Evolutionary conservation across 2,797 vertebrate species (phyloP).

Genomic region (Tenualosa ilisha): DNA sequence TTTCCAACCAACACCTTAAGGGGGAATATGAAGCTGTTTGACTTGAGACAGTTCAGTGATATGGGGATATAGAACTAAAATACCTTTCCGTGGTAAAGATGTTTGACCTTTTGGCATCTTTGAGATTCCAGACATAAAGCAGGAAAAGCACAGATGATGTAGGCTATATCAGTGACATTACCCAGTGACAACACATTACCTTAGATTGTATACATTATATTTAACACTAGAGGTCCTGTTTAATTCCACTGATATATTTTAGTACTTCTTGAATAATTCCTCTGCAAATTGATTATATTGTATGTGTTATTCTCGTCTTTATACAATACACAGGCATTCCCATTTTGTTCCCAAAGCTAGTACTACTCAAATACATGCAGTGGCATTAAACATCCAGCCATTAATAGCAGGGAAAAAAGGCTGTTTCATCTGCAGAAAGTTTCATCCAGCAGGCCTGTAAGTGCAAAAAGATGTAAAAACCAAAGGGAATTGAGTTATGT

Average conservation of each 20-base stretch:
- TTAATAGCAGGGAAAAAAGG: constrained; percentile 44
- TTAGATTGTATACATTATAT: constrained; percentile 1
- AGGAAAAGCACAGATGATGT: neutral
- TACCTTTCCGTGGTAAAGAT: neutral
- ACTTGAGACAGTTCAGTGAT: constrained; percentile 17
- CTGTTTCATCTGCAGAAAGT: constrained; percentile 66
- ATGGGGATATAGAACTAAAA: neutral
- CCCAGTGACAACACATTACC: neutral
- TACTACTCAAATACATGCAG: constrained; percentile 38
- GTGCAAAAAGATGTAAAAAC: constrained; percentile 74
- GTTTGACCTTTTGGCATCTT: neutral
- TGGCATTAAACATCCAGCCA: constrained; percentile 40
- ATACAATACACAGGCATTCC: neutral
- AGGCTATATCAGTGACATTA: constrained; percentile 33
- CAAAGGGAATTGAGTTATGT: constrained; percentile 70
- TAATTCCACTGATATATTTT: neutral
- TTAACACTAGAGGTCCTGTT: neutral
- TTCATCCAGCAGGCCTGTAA: constrained; percentile 69
- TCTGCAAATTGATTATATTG: neutral
- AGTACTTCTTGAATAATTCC: neutral
- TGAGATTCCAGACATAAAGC: neutral
- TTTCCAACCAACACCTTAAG: neutral
- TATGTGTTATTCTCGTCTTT: neutral
- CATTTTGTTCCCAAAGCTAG: constrained; percentile 17
- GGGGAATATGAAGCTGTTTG: too few species aligned